A percentile compares a stretch with the other conserved stretches of the same genome.
These are phyloP conservation scores for Resseliella maxima DNA, from an alignment of 2,888 invertebrate genomes.

Conservation along the genomic window DNA sequence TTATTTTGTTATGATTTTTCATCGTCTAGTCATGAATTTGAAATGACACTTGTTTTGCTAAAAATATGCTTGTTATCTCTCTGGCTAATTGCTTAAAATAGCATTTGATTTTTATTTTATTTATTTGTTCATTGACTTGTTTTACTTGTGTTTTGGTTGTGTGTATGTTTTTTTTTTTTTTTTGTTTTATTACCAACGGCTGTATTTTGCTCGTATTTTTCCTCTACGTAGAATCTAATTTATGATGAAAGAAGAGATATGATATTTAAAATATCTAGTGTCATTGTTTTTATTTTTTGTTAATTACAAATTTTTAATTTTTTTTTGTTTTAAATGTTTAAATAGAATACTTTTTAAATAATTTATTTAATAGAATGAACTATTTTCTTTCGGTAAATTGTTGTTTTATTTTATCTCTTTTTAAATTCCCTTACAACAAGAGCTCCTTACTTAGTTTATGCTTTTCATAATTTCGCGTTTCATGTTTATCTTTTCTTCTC, in stretches of 20 bases:
- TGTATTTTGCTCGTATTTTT: constrained; percentile 18
- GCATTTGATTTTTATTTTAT: neutral
- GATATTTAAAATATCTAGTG: constrained; percentile 51
- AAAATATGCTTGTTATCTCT: neutral
- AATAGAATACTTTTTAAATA: constrained; percentile 20
- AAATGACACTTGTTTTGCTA: constrained; percentile 33
- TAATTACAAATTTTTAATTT: neutral
- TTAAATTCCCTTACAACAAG: too few relatives aligned
- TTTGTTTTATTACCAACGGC: neutral
- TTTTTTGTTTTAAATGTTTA: constrained; percentile 21
- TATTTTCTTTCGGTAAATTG: constrained; percentile 17
- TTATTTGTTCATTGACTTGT: neutral
- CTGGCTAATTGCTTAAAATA: constrained; percentile 42
- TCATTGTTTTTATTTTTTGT: constrained; percentile 4
- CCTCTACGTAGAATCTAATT: constrained; percentile 47
- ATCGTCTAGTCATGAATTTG: neutral
- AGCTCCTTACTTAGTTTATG: neutral
- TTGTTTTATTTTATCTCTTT: neutral
- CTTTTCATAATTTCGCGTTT: neutral
- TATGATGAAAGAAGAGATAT: constrained; percentile 51
- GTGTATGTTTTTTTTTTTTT: neutral
- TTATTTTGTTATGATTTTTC: neutral
- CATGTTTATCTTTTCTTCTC: neutral
- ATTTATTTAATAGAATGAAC: constrained; percentile 27
- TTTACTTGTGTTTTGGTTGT: neutral